Conservation (phyloP, 2,113 vertebrate genomes). For the Rhabdornis inornatus region DNA sequence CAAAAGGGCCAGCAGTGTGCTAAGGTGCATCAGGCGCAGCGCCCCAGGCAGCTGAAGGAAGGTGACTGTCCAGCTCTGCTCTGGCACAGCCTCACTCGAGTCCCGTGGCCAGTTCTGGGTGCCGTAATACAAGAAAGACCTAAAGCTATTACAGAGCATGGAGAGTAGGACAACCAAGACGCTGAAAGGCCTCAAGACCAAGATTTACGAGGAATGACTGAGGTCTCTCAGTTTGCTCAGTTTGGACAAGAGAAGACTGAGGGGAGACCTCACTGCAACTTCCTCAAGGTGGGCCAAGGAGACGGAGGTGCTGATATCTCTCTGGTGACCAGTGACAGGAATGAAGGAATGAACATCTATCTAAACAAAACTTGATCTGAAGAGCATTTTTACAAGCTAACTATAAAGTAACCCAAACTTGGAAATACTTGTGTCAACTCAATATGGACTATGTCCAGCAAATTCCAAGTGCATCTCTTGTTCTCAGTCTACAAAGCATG, state of each 20-base stretch:
- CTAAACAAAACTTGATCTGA: background rate
- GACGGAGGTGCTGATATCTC: background rate
- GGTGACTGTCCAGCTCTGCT: too few species aligned
- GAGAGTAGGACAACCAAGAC: background rate
- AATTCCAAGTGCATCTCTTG: background rate
- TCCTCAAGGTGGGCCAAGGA: background rate
- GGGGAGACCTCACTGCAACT: background rate
- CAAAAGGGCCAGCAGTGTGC: background rate
- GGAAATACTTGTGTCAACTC: background rate
- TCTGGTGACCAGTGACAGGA: background rate
- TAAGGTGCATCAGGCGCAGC: background rate
- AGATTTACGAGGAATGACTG: background rate
- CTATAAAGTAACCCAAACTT: background rate
- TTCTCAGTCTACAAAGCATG: background rate
- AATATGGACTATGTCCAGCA: background rate
- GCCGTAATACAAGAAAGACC: background rate
- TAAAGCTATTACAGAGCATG: background rate
- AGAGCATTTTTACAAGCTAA: background rate
- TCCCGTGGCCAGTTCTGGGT: background rate
- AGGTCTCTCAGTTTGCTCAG: background rate
- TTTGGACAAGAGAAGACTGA: background rate
- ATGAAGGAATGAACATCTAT: background rate
- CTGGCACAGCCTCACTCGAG: background rate
- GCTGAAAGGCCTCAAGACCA: background rate
- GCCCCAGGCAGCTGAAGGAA: background rate